Evolutionary conservation across 2,797 vertebrate genomes (phyloP).

Genomic region (Triplophysa yarkandensis): DNA sequence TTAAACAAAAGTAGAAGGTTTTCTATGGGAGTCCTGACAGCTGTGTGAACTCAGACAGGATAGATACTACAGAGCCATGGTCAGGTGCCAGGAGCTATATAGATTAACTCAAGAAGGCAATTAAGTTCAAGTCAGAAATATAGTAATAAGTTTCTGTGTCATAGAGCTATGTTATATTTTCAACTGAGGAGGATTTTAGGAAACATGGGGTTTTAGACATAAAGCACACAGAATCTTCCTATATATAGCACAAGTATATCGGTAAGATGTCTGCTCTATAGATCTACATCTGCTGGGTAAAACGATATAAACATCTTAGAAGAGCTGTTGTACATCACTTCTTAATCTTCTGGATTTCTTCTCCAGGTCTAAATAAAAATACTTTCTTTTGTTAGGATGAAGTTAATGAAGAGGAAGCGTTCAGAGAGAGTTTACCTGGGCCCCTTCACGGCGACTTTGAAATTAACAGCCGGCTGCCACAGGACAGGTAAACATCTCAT

Average conservation of each 20-base stretch:
- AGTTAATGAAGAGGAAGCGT: constrained; percentile 64
- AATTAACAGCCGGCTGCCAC: constrained; percentile 65
- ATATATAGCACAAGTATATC: too few relatives aligned
- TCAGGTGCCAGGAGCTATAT: constrained; percentile 57
- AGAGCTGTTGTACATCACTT: too few relatives aligned
- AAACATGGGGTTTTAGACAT: too few relatives aligned
- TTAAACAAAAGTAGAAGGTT: constrained; percentile 38
- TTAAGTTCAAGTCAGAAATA: constrained; percentile 39
- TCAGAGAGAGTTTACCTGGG: constrained; percentile 48
- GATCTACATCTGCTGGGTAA: too few relatives aligned
- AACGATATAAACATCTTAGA: too few relatives aligned
- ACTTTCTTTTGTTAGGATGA: constrained; percentile 71
- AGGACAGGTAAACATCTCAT: constrained; percentile 70
- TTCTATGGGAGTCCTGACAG: constrained; percentile 61
- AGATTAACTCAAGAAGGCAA: constrained; percentile 57
- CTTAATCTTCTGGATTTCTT: too few relatives aligned
- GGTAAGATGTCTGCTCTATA: too few relatives aligned
- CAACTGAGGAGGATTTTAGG: too few relatives aligned
- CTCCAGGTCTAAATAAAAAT: too few relatives aligned
- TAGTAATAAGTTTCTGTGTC: constrained; percentile 38
- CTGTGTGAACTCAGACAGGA: constrained; percentile 61
- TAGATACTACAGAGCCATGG: constrained; percentile 60
- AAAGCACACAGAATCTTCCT: too few relatives aligned
- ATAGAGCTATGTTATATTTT: neutral
- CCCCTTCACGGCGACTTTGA: constrained; percentile 53